These are phyloP conservation scores for Rhizomys pruinosus DNA, from an alignment of 2,113 vertebrate genomes.

Conservation along the genomic window DNA sequence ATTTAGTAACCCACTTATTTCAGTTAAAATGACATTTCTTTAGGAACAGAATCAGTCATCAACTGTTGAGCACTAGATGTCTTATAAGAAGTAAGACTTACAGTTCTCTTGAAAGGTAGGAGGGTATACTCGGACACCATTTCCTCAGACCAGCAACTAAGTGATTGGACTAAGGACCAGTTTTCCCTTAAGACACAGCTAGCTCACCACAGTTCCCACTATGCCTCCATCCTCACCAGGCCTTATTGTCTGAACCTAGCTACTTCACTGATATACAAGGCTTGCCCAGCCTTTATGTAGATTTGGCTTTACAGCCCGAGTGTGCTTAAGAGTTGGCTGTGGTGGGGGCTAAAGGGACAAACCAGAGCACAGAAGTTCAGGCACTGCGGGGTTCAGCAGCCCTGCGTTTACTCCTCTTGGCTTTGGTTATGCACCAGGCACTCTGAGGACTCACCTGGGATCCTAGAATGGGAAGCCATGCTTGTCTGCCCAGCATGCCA, in stretches of 20 bases:
- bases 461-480: not conserved
- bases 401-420: not conserved
- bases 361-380: not conserved
- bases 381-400: too few species aligned
- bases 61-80: not conserved
- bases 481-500: not conserved
- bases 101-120: not conserved
- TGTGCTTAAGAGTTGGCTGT: not conserved
- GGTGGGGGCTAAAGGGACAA: not conserved
- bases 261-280: too few species aligned
- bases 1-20: slow-evolving; percentile 1
- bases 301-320: not conserved
- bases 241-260: too few species aligned
- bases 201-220: too few species aligned
- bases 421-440: not conserved
- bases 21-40: not conserved
- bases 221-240: too few species aligned
- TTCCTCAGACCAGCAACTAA: not conserved
- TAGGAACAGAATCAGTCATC: slow-evolving; percentile 3
- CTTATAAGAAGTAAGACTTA: not conserved
- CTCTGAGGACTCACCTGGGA: not conserved
- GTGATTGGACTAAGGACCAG: not conserved
- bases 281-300: not conserved
- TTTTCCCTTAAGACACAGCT: not conserved
- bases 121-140: not conserved